Evolutionary conservation across 2,797 vertebrate species (phyloP), one percentile per base, ranked within the genome.

Genomic region (Hyperoplus lanceolatus): DNA sequence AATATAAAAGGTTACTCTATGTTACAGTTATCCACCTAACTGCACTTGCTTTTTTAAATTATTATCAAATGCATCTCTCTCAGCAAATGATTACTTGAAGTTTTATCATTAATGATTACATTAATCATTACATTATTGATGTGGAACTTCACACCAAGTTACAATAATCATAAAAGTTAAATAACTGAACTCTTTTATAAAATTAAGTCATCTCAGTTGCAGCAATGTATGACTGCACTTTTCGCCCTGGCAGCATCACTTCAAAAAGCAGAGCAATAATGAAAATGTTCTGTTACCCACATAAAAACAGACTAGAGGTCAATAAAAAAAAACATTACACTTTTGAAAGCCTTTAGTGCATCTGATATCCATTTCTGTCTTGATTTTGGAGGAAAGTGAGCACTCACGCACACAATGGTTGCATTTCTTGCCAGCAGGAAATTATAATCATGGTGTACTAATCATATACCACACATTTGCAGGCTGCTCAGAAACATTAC

Each of bases 381-480:
- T 16, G 18, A 66, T 51, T n/a, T 63, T 39, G 18, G 39, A 57
- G 18, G 63, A 58, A 68, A n/a, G 73, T 8, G 50, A 57, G 38
- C 14, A 41, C 12, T 29, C 5, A 38, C 7, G 18, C 41, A 21
- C 56, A 53, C 36, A 58, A 12, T 16, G 49, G 58, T 68, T 57
- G 21, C 14, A n/a, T 54, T 71, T 46, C 18, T 68, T 56, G 56
- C 54, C 62, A 50, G 64, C 13, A 68, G 62, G 51, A 70, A 80
- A 67, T 45, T 66, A 39, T 41, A 36, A 65, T 61, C 53, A 65
- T 16, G 45, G 46, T 56, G 50, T 46, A 11, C 21, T 55, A 29
- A 77, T 63, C 74, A 73, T 16, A 55, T 48, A 18, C 11, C 49
- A 43, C 55, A 57, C 16, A 39, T 68, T 61, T 21, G n/a, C 36